Conservation (phyloP, 1,140 invertebrate genomes). For the Psix sp. region DNA sequence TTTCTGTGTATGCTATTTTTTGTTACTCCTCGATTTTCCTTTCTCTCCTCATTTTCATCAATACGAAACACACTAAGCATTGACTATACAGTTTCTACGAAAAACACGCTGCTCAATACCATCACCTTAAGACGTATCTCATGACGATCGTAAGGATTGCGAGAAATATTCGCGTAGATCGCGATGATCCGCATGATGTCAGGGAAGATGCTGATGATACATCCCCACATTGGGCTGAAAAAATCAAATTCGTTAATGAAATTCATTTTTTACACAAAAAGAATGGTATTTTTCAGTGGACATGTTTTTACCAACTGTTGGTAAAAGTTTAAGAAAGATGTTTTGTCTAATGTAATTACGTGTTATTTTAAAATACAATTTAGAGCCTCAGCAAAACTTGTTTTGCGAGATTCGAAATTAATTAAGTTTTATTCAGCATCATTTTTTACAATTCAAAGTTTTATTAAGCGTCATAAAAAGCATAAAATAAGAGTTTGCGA, state of each 20-base stretch:
- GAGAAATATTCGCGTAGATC: conserved; percentile 60
- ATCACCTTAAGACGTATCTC: conserved; percentile 70
- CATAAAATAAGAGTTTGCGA: too few relatives aligned
- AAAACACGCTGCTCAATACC: conserved; percentile 59
- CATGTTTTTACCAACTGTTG: too few relatives aligned
- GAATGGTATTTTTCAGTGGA: too few relatives aligned
- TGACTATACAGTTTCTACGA: conserved; percentile 60
- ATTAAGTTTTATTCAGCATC: too few relatives aligned
- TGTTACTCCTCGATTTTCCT: conserved; percentile 27
- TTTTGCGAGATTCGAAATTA: too few relatives aligned
- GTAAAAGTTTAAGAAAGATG: too few relatives aligned
- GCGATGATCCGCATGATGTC: conserved; percentile 63
- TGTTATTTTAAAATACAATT: too few relatives aligned
- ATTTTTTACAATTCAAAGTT: too few relatives aligned
- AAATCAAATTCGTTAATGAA: background rate
- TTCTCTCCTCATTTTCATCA: conserved; percentile 1
- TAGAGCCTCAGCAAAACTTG: too few relatives aligned
- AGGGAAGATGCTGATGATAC: conserved; percentile 68
- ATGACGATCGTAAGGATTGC: conserved; percentile 58
- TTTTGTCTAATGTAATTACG: too few relatives aligned
- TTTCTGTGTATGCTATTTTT: conserved; percentile 37
- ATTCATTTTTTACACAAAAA: conserved; percentile 15
- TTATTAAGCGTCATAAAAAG: too few relatives aligned
- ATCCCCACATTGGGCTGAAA: conserved; percentile 70
- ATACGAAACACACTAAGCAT: conserved; percentile 34